Evolutionary conservation across 2,888 invertebrate genomes (phyloP).

Genomic region (Hydrotaea cyrtoneurina): DNA sequence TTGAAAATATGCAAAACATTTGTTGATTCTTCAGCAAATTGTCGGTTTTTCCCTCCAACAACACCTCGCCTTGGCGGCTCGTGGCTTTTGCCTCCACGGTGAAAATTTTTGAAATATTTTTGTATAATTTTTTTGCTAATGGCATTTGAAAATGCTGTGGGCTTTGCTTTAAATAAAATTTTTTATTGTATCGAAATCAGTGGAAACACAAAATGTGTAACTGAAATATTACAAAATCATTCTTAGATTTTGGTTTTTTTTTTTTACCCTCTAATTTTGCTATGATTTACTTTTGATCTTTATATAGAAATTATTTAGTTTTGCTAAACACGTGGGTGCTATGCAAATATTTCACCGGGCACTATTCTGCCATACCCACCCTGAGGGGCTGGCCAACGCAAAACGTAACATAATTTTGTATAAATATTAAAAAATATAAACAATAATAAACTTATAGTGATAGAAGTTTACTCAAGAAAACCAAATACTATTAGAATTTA

Average conservation of each 20-base stretch:
- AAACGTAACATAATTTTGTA: neutral
- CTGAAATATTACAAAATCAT: too few species aligned
- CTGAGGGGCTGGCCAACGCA: neutral
- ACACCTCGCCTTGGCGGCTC: neutral
- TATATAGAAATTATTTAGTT: neutral
- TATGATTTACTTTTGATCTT: neutral
- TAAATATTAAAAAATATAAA: neutral
- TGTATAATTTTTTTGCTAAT: neutral
- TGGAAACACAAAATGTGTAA: too few species aligned
- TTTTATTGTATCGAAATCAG: too few species aligned
- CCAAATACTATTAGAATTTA: neutral
- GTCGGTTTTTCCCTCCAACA: neutral
- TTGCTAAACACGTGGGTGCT: neutral
- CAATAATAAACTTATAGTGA: neutral
- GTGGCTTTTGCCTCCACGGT: neutral
- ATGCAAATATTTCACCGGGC: neutral
- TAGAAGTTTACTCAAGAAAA: neutral
- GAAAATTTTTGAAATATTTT: neutral
- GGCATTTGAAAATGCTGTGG: neutral
- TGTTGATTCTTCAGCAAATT: neutral
- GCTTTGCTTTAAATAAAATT: neutral
- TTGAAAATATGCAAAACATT: conserved; percentile 25
- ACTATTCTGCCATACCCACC: neutral
- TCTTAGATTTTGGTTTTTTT: neutral
- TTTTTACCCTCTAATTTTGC: too few species aligned